Percentiles rank a stretch among this genome's conserved stretches.
Conservation (phyloP, 1,140 invertebrate genomes). For the Choristoneura fumiferana region DNA sequence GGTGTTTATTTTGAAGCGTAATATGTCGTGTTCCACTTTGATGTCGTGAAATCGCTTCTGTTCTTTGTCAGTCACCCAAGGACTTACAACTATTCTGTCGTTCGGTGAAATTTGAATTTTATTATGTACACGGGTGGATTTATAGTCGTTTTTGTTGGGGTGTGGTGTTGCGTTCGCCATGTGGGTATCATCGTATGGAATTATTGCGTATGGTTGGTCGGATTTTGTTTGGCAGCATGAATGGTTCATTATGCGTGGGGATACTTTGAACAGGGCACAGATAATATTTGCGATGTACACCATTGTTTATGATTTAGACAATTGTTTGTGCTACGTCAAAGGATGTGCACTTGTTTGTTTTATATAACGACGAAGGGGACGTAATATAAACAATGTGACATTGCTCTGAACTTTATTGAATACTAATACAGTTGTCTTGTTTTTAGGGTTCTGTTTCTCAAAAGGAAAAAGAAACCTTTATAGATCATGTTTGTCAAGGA, state of each 20-base stretch:
- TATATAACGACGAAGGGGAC: conserved; percentile 41
- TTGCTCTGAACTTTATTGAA: conserved; percentile 21
- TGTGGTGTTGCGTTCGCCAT: conserved; percentile 46
- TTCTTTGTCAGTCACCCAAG: conserved; percentile 68
- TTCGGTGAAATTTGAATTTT: conserved; percentile 70
- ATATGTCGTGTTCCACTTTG: conserved; percentile 78
- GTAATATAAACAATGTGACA: conserved; percentile 50
- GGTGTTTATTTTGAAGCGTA: conserved; percentile 77
- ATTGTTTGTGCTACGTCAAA: conserved; percentile 76
- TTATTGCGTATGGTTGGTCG: conserved; percentile 78
- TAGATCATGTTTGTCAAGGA: no score
- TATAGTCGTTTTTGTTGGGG: conserved; percentile 58
- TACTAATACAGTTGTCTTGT: conserved; percentile 6
- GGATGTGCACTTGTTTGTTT: conserved; percentile 74
- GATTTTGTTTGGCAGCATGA: conserved; percentile 75
- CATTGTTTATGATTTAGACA: conserved; percentile 77
- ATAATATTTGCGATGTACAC: conserved; percentile 75
- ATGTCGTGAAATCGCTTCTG: conserved; percentile 77
- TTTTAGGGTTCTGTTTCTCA: no score
- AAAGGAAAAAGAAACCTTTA: no score
- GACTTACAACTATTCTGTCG: conserved; percentile 66
- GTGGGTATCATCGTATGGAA: conserved; percentile 48
- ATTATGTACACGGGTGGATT: conserved; percentile 63
- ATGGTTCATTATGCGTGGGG: conserved; percentile 76
- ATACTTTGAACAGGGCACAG: conserved; percentile 64